phyloP scores from a whole-genome alignment of 2,888 invertebrate genomes.

The Xanthostigma xanthostigma region DNA sequence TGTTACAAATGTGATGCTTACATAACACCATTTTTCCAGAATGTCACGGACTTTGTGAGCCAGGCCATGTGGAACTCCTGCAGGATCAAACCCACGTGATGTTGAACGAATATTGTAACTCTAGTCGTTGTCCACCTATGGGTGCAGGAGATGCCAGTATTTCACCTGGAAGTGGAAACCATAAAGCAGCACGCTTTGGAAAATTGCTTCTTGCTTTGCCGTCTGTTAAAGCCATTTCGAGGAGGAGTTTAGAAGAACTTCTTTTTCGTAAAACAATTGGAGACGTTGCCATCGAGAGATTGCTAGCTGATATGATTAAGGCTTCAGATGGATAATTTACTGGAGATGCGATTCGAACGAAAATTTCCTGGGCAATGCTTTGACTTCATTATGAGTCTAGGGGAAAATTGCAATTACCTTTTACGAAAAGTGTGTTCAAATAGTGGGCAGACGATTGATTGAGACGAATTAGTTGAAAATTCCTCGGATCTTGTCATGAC shows the following conservation, averaged over 20 bases:
- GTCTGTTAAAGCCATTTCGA: constrained; percentile 32
- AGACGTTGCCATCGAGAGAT: constrained; percentile 52
- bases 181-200: constrained; percentile 47
- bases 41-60: constrained; percentile 42
- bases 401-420: too few relatives aligned
- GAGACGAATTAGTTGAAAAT: too few relatives aligned
- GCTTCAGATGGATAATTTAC: constrained; percentile 16
- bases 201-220: constrained; percentile 60
- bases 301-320: constrained; percentile 48
- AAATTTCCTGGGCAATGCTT: too few relatives aligned
- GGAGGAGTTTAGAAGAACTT: constrained; percentile 40
- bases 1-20: too few relatives aligned
- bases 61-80: constrained; percentile 43
- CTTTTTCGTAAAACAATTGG: constrained; percentile 69
- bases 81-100: constrained; percentile 72
- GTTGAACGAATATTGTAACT: constrained; percentile 53
- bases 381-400: too few relatives aligned
- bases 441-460: too few relatives aligned
- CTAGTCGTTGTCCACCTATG: constrained; percentile 10
- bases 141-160: not conserved
- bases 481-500: too few relatives aligned
- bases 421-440: too few relatives aligned
- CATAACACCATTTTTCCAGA: constrained; percentile 28
- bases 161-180: constrained; percentile 5
- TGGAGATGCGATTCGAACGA: too few relatives aligned